Base-by-base conservation (phyloP, 2,888 invertebrate genomes). In the Ophion obscuratus region DNA sequence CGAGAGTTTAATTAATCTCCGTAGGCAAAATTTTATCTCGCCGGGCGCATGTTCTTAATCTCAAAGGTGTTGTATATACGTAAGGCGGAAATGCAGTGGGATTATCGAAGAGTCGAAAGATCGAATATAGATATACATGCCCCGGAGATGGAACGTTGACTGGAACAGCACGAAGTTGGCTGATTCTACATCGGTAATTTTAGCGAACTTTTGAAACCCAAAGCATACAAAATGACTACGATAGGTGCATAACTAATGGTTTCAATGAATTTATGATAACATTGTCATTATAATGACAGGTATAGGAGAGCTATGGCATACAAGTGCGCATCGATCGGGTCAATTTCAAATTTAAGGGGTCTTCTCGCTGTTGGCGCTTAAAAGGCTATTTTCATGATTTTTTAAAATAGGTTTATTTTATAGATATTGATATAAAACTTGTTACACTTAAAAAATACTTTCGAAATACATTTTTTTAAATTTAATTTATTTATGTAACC, bases 41-140 rank as follows among this genome's bases (percentile, higher is more conserved):
- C 71, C 71, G 71, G 71, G 53, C 59, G 71, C 71, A 59, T 73
- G 71, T 59, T 73, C 57, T 73, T 59, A 53, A 53, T 70, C 70
- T 70, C 31, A 53, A 70, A 70, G 70, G 17, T 70, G 70, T 70
- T 70, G 17, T 53, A 70, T 27, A 70, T 27, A 31, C 53, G 53
- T 17, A 27, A 70, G 53, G 31, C 70, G 70, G 53, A 70, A 53
- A 70, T 70, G 70, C 27, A 53, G 9, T 70, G 17, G 70, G 31
- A 24, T 27, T 70, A 70, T 70, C 53, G 70, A 70, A 70, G 53
- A 70, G 53, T 70, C 70, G 70, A 70, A 70, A 27, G 53, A 53
- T 14, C 14, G 17, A 17, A 14, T 24, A 24, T 11, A 47, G 64
- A 17, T n/a, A 31, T 53, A 53, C 53, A 53, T 5, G 9, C 14